Conservation (phyloP, 2,797 vertebrate species). For the Catamblyrhynchus diadema region DNA sequence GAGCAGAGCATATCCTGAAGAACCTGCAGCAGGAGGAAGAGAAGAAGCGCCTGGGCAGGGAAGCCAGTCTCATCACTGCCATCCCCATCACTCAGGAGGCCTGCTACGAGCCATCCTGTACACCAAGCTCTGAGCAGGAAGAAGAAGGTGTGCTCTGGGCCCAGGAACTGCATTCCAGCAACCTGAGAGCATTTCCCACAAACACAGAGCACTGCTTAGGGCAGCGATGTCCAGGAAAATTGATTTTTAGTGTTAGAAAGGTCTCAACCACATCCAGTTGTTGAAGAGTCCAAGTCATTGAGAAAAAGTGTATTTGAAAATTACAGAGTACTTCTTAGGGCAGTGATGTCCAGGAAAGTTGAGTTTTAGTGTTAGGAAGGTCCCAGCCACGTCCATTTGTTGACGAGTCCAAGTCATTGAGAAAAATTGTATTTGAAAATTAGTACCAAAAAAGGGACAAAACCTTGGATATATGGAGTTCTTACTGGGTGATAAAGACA, state of each 20-base stretch:
- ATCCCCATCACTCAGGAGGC: slow-evolving; percentile 97
- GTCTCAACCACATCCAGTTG: not conserved
- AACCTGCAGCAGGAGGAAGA: slow-evolving; percentile 98
- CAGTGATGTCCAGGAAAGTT: not conserved
- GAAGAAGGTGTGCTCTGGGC: slow-evolving; percentile 88
- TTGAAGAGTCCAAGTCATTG: not conserved
- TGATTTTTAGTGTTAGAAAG: not conserved
- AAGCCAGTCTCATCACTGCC: slow-evolving; percentile 97
- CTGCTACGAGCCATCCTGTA: slow-evolving; percentile 95
- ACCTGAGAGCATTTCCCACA: not conserved
- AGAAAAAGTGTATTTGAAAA: not conserved
- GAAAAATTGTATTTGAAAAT: not conserved
- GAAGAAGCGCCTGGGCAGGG: slow-evolving; percentile 92
- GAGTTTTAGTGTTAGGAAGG: not conserved
- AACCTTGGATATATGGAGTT: not conserved
- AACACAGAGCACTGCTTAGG: not conserved
- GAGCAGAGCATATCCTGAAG: slow-evolving; percentile 97
- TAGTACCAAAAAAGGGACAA: not conserved
- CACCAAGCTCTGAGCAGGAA: slow-evolving; percentile 93
- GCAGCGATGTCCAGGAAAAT: not conserved
- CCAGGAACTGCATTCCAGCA: not conserved
- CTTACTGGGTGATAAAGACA: not conserved
- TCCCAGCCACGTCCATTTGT: not conserved
- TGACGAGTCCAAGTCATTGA: not conserved
- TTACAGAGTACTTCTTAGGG: not conserved